Evolutionary conservation across 2,113 vertebrate genomes (phyloP), one percentile per base, ranked within the genome.

Genomic region (Silurus asotus): DNA sequence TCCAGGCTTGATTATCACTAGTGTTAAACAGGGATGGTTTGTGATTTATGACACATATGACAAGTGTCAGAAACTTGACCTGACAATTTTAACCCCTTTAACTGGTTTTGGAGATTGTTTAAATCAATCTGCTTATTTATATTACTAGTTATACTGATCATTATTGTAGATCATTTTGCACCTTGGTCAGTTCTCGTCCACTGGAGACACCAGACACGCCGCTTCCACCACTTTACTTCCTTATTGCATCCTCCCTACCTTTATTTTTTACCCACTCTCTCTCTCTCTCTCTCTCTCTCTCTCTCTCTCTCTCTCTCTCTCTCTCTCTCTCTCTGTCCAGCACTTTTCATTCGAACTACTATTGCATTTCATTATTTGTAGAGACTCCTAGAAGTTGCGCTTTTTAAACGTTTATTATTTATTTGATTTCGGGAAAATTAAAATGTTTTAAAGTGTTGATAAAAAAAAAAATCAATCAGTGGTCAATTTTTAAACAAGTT

Each of bases 181-280:
- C 25, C 79, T 87, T 83, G 81, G 48, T 28, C 83, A 59, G 20
- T 81, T 15, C 56, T 58, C 20, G 77, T 53, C 61, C 83, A 85
- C 65, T 80, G 61, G n/a, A 59, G 82, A 67, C 51, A 81, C 69
- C 51, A 65, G 81, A 69, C 84, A 83, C 70, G 37, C 62, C 55
- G 55, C 58, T 45, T 11, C 51, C 5, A 20, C 15, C n/a, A 70
- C 25, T 79, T 62, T 59, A 91, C 91, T 90, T 90, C 91, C 90
- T 91, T 90, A 90, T 88, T 89, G 87, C 84, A 89, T 87, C 82
- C 76, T 85, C 55, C 67, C 53, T 64, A 80, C 67, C 49, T 84
- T 74, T 65, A 49, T 80, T 37, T 11, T n/a, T 61, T 14, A 67
- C n/a, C 6, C 51, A 69, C 49, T 45, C 56, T 70, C 5, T 49